Evolutionary conservation across 2,113 vertebrate genomes (phyloP), one percentile per base, ranked within the genome.

Genomic region (Galeopterus variegatus): DNA sequence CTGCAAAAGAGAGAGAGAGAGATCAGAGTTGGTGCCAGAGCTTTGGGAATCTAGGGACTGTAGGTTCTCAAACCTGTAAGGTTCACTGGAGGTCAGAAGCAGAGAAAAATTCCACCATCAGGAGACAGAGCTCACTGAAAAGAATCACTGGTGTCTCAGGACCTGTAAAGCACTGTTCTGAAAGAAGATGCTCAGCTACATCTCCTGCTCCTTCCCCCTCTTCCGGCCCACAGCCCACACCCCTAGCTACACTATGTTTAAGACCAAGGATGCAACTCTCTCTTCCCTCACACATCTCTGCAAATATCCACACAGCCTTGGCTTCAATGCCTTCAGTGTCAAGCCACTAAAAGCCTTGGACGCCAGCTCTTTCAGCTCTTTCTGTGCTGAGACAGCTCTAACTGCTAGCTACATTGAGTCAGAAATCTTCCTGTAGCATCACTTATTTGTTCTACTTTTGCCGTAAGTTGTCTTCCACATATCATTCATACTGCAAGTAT

Each of bases 351-450:
- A 95, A 95, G 21, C 2, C 8, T 54, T 45, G 1, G 41, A 12
- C 0, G 0, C 36, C 15, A 76, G 26, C 12, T 96, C 19, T 8
- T 36, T 56, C 15, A 76, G 26, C 12, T 96, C 19, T 8, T 36
- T 56, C 31, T 45, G n/a, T 65, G 31, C 3, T 8, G 58, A 23
- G 62, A 67, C 10, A 86, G 48, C 62, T 72, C 54, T 67, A 8
- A 50, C 24, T 89, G 56, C 41, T 54, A 41, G 72, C 10, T 48
- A 5, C 6, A 26, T 0, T 11, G 56, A 65, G 48, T 69, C 15
- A 24, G 64, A 89, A 73, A 89, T 93, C 69, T 64, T 95, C 15
- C 93, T 5, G 19, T 31, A 67, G 41, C 62, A 94, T 13, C 3
- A 69, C 5, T 36, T 36, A 33, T 41, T 65, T 56, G 41, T 56